Percentiles rank a stretch among this genome's conserved stretches.
phyloP scores from a whole-genome alignment of 2,113 vertebrate genomes.

The Baryphthengus martii region DNA sequence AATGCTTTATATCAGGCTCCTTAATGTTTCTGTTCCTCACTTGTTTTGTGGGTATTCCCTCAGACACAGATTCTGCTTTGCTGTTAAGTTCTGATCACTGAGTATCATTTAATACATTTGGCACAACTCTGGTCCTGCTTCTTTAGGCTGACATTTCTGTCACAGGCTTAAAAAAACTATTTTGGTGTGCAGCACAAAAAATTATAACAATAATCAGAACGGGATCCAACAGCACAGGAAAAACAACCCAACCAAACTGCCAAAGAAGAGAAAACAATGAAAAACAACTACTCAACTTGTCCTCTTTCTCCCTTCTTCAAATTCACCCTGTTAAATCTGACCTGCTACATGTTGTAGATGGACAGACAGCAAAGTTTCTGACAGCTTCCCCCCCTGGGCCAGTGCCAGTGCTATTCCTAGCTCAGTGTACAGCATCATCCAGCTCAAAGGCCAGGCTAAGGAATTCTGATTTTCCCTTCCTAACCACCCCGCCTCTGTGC shows the following conservation, averaged over 20 bases:
- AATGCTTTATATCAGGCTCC: constrained; percentile 77
- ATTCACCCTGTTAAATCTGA: neutral
- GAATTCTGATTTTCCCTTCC: constrained; percentile 22
- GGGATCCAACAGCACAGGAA: neutral
- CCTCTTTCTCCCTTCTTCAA: constrained; percentile 3
- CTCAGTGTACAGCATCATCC: neutral
- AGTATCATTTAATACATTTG: neutral
- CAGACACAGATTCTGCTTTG: constrained; percentile 64
- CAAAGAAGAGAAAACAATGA: neutral
- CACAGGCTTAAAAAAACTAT: constrained; percentile 22
- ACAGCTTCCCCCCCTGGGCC: neutral
- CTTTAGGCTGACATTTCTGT: neutral
- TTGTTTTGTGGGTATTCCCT: constrained; percentile 71
- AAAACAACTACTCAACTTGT: neutral
- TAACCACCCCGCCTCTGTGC: neutral
- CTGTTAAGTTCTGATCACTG: constrained; percentile 61
- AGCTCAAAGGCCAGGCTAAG: neutral
- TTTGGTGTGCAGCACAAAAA: neutral
- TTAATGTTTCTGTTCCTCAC: constrained; percentile 71
- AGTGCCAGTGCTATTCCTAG: neutral
- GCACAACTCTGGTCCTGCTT: neutral
- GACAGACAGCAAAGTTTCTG: neutral
- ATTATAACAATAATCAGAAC: neutral
- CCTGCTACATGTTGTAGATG: neutral
- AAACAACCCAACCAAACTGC: neutral